Evolutionary conservation across 2,797 vertebrate genomes (phyloP).

Genomic region (Phalloptychus januarius): DNA sequence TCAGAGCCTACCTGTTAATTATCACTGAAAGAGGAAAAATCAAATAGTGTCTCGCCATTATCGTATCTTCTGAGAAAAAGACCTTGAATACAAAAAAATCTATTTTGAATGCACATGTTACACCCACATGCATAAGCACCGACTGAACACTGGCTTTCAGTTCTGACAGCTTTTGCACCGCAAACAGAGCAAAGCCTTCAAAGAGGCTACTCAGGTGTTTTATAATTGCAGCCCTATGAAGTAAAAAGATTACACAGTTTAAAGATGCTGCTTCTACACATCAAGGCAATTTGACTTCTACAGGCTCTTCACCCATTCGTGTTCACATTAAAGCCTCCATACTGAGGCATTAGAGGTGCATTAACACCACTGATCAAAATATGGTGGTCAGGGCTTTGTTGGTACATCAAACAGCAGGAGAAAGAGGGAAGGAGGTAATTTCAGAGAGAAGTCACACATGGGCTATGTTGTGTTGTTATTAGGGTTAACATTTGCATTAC

Average conservation of each 20-base stretch:
- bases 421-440: slow-evolving; percentile 31
- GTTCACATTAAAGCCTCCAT: slow-evolving; percentile 33
- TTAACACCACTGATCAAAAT: slow-evolving; percentile 70
- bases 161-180: slow-evolving; percentile 17
- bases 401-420: slow-evolving; percentile 63
- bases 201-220: slow-evolving; percentile 26
- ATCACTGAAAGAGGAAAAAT: slow-evolving; percentile 28
- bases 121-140: neutral
- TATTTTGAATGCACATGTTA: slow-evolving; percentile 24
- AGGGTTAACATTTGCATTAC: slow-evolving; percentile 65
- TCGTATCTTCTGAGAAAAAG: slow-evolving; percentile 25
- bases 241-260: slow-evolving; percentile 30
- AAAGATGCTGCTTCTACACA: slow-evolving; percentile 27
- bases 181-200: slow-evolving; percentile 42
- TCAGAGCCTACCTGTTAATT: slow-evolving; percentile 51
- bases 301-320: slow-evolving; percentile 18
- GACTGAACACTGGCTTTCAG: slow-evolving; percentile 20
- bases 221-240: slow-evolving; percentile 35
- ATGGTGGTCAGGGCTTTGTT: slow-evolving; percentile 40
- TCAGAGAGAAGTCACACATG: slow-evolving; percentile 36
- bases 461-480: slow-evolving; percentile 60
- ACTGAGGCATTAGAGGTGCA: slow-evolving; percentile 37
- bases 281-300: slow-evolving; percentile 33
- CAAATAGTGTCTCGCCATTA: slow-evolving; percentile 17
- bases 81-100: slow-evolving; percentile 27